Conservation (phyloP, 2,113 vertebrate genomes). For the Corapipo altera region DNA sequence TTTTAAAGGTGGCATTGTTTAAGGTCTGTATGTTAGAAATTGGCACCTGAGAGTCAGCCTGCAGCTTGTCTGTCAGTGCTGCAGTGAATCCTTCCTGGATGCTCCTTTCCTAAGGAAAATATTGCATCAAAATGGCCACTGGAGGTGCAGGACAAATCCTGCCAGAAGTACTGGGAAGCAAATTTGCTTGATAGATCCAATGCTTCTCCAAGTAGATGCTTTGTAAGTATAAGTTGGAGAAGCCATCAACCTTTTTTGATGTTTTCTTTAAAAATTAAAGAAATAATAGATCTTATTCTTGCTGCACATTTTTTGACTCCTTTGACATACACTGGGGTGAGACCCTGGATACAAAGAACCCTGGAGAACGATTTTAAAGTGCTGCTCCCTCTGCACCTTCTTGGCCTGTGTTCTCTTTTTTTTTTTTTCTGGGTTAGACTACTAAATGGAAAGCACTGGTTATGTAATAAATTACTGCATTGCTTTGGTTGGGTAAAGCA, state of each 20-base stretch:
- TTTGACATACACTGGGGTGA: background rate
- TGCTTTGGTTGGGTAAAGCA: slow-evolving; percentile 86
- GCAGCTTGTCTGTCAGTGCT: background rate
- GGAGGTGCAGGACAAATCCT: background rate
- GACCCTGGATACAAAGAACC: background rate
- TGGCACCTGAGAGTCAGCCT: background rate
- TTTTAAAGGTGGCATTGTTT: background rate
- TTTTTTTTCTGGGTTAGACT: slow-evolving; percentile 67
- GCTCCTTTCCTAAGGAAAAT: background rate
- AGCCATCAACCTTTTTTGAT: background rate
- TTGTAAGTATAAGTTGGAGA: background rate
- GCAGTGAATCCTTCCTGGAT: background rate
- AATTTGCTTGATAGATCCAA: background rate
- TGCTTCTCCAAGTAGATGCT: background rate
- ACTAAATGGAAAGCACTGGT: slow-evolving; percentile 79
- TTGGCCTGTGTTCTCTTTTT: slow-evolving; percentile 24
- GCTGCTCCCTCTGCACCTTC: background rate
- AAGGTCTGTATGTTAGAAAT: background rate
- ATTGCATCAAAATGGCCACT: background rate
- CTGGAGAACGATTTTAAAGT: background rate
- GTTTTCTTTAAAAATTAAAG: background rate
- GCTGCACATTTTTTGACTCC: slow-evolving; percentile 67
- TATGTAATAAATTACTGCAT: slow-evolving; percentile 85
- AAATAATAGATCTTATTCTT: background rate
- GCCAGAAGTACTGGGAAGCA: background rate